phyloP scores from a whole-genome alignment of 1,140 invertebrate species.

The honey bee (Apis mellifera) region Amel_HAv3.1 CM009940.2:2038001-2038500 shows the following conservation, averaged over 20 bases:
- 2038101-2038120: conserved; percentile 11
- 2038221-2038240: conserved; percentile 14
- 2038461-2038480: too few relatives aligned
- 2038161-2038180: conserved; percentile 14
- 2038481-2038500: too few relatives aligned
- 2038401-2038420: too few relatives aligned
- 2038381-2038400: too few relatives aligned
- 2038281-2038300: conserved; percentile 14
- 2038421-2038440: too few relatives aligned
- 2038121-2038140: not conserved
- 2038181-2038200: conserved; percentile 1
- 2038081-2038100: not conserved
- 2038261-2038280: not conserved
- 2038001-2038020: not conserved
- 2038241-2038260: not conserved
- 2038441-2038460: too few relatives aligned
- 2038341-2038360: too few relatives aligned
- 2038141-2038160: conserved; percentile 32
- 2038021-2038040: not conserved
- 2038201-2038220: not conserved
- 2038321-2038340: too few relatives aligned
- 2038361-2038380: too few relatives aligned
- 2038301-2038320: conserved; percentile 34
- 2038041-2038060: not conserved
- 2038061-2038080: conserved; percentile 22